Evolutionary conservation across 2,797 vertebrate species (phyloP).

Genomic region (Bucorvus abyssinicus): DNA sequence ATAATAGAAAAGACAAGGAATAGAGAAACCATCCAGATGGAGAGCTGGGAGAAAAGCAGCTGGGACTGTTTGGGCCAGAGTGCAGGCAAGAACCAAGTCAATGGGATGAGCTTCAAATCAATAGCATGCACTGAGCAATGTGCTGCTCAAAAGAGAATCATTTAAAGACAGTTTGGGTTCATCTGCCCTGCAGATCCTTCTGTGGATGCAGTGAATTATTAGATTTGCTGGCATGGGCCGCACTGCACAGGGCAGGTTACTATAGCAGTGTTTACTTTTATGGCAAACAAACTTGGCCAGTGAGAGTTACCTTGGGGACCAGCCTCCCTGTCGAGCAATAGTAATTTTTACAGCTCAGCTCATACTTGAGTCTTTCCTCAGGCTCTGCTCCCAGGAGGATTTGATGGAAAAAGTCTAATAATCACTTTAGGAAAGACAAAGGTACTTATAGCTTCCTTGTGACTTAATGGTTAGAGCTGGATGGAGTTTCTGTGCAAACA

Average conservation of each 20-base stretch:
- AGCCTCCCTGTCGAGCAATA: neutral
- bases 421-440: neutral
- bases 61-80: neutral
- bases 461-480: neutral
- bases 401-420: neutral
- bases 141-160: neutral
- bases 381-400: neutral
- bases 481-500: neutral
- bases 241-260: slow-evolving; percentile 50
- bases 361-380: neutral
- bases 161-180: neutral
- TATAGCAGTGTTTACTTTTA: slow-evolving; percentile 61
- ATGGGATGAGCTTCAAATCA: neutral
- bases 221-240: neutral
- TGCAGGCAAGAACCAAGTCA: neutral
- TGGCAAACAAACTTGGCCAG: slow-evolving; percentile 38
- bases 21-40: neutral
- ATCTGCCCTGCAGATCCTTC: slow-evolving; percentile 24
- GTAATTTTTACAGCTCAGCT: neutral
- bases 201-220: neutral
- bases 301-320: slow-evolving; percentile 38
- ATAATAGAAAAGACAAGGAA: neutral
- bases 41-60: neutral
- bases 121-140: accelerated
- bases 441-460: neutral